phyloP scores from a whole-genome alignment of 2,113 vertebrate species.

The Chitala chitala region DNA sequence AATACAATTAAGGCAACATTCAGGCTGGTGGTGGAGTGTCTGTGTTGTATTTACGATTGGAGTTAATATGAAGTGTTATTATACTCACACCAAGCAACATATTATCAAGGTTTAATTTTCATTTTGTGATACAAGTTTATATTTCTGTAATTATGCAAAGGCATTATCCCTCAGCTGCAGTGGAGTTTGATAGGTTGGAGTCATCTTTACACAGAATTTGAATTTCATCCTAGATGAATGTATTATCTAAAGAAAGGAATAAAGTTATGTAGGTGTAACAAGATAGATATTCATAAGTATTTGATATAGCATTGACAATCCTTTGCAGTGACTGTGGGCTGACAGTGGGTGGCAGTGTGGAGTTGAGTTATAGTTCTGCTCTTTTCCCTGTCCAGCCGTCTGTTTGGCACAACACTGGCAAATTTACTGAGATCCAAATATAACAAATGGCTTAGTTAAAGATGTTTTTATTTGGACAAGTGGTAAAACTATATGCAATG shows the following conservation, averaged over 20 bases:
- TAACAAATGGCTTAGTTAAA: not conserved
- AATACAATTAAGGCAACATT: not conserved
- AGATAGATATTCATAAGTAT: not conserved
- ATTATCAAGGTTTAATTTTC: too few relatives aligned
- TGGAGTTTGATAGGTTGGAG: too few relatives aligned
- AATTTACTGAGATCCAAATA: constrained; percentile 2
- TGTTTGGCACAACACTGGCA: not conserved
- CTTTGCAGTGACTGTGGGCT: not conserved
- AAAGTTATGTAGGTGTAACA: not conserved
- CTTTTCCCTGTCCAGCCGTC: not conserved
- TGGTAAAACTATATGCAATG: not conserved
- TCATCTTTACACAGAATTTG: not conserved
- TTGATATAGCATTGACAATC: not conserved
- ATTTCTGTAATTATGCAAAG: too few relatives aligned
- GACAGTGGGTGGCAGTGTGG: constrained; percentile 20
- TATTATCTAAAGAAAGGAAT: not conserved
- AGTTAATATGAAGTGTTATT: too few relatives aligned
- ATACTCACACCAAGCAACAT: too few relatives aligned
- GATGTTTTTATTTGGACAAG: not conserved
- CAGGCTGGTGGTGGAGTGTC: too few relatives aligned
- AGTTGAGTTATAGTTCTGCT: constrained; percentile 8
- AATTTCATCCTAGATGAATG: not conserved
- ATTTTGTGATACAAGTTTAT: too few relatives aligned
- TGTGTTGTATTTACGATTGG: too few relatives aligned
- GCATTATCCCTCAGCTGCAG: too few relatives aligned